phyloP scores from a whole-genome alignment of 2,797 vertebrate species.

The Paedocypris micromegethes region DNA sequence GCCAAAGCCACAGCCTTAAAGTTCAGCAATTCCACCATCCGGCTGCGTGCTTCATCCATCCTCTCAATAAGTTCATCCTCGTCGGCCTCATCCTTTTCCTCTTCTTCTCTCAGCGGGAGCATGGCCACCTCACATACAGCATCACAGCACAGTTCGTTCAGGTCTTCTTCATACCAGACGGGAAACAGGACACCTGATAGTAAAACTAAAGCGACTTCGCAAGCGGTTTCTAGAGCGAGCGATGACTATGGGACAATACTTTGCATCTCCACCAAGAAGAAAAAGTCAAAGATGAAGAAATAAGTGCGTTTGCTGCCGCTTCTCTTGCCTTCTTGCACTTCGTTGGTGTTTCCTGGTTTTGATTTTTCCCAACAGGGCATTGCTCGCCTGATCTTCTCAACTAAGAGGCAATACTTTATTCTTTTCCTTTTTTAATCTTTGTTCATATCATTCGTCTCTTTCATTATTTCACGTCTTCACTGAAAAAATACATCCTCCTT shows the following conservation, averaged over 20 bases:
- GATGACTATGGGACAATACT: constrained; percentile 44
- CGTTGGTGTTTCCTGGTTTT: constrained; percentile 1
- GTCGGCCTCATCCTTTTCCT: constrained; percentile 50
- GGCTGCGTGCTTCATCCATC: not conserved
- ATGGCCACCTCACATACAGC: constrained; percentile 10
- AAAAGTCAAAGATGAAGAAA: constrained; percentile 57
- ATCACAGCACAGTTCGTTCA: constrained; percentile 1
- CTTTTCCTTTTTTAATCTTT: not conserved
- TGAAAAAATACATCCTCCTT: not conserved
- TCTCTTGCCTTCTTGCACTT: constrained; percentile 5
- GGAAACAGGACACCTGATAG: constrained; percentile 3
- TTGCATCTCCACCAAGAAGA: constrained; percentile 58
- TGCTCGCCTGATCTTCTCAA: not conserved
- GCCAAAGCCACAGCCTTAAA: not conserved
- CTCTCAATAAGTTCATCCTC: not conserved
- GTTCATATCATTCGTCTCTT: constrained; percentile 6
- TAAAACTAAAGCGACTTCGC: constrained; percentile 34
- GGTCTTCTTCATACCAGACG: constrained; percentile 9
- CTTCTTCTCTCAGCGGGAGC: constrained; percentile 39
- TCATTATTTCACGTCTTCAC: not conserved
- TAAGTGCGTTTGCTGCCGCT: not conserved
- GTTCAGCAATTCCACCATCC: not conserved
- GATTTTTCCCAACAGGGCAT: not conserved
- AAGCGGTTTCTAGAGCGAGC: constrained; percentile 26
- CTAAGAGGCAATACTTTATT: constrained; percentile 18